Percentiles rank a stretch among this genome's conserved stretches.
phyloP scores from a whole-genome alignment of 30 jellyfish, hydroid and myxozoan genomes.

The Turritopsis rubra region DNA sequence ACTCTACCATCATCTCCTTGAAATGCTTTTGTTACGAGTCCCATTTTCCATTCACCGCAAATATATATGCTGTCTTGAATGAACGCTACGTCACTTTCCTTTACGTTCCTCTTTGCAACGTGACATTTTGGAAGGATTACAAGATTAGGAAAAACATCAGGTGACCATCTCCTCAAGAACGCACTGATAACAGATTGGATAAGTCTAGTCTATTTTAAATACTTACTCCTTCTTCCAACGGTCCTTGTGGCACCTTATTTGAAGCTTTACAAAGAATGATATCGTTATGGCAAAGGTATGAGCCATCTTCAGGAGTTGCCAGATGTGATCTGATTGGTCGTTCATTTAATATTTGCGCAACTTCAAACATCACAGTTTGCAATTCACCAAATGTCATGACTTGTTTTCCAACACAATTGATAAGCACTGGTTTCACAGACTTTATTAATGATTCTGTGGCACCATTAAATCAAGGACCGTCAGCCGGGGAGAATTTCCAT shows the following conservation, averaged over 20 bases:
- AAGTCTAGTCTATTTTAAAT: not conserved
- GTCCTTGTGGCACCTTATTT: too few relatives aligned
- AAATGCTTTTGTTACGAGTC: not conserved
- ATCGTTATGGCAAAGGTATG: too few relatives aligned
- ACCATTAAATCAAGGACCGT: conserved; percentile 65
- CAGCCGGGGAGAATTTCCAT: conserved; percentile 62
- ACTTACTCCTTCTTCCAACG: too few relatives aligned
- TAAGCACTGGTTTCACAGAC: conserved; percentile 23
- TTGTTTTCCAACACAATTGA: not conserved
- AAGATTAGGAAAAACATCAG: not conserved
- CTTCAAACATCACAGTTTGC: too few relatives aligned
- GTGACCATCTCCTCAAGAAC: not conserved
- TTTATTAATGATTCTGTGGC: conserved; percentile 61
- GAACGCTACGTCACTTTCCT: not conserved
- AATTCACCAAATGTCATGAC: too few relatives aligned
- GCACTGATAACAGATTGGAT: not conserved
- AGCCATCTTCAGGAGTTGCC: too few relatives aligned
- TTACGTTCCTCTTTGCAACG: not conserved
- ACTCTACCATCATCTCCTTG: not conserved
- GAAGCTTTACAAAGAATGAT: too few relatives aligned
- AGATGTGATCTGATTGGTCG: too few relatives aligned
- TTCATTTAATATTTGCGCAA: too few relatives aligned
- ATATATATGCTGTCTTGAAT: not conserved
- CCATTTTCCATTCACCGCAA: not conserved
- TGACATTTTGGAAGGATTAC: not conserved